Evolutionary conservation across 2,797 vertebrate species (phyloP).

Genomic region (Tangara arthus): DNA sequence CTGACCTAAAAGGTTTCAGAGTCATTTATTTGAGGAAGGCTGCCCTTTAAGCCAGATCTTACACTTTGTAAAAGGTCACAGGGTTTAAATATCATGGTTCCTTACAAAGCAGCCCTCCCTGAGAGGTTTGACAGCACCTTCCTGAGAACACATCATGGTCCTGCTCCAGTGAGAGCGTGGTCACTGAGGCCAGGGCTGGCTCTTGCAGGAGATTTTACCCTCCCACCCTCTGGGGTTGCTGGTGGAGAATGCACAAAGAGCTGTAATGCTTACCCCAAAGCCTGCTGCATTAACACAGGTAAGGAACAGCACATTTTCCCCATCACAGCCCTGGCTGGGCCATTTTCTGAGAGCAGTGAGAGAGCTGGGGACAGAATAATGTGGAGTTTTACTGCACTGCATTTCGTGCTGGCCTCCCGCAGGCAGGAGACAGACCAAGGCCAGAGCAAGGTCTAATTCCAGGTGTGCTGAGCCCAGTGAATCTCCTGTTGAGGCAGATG

Average conservation of each 20-base stretch:
- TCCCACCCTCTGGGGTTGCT: neutral
- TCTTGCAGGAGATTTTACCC: neutral
- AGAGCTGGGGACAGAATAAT: neutral
- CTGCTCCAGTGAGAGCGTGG: neutral
- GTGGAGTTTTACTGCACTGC: neutral
- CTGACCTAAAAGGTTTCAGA: conserved; percentile 16
- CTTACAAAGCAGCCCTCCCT: neutral
- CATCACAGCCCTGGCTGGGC: neutral
- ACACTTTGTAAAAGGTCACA: conserved; percentile 42
- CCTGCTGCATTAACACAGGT: neutral
- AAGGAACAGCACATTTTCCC: neutral
- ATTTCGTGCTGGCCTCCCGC: neutral
- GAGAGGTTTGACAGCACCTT: neutral
- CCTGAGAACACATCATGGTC: neutral
- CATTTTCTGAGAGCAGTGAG: neutral
- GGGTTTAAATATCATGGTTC: conserved; percentile 39
- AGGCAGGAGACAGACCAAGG: neutral
- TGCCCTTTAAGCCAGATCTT: conserved; percentile 37
- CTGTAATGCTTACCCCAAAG: neutral
- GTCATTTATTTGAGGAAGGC: conserved; percentile 42
- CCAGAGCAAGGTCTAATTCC: neutral
- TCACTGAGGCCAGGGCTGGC: neutral
- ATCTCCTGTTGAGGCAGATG: neutral
- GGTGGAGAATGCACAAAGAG: neutral
- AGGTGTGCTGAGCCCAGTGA: neutral